Conservation (phyloP, 2,888 invertebrate species). For the Idaea straminata region DNA sequence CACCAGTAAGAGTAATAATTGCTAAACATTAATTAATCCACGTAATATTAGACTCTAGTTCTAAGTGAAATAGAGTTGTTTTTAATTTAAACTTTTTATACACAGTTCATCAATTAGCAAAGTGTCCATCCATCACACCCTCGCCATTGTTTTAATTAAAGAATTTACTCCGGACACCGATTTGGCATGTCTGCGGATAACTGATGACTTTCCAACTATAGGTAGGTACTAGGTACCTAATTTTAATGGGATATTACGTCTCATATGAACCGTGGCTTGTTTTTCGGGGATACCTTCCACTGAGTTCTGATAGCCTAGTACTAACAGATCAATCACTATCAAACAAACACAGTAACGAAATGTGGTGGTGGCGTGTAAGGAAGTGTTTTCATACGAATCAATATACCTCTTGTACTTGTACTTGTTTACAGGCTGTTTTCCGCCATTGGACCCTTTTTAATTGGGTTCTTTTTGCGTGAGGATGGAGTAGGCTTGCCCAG, state of each 20-base stretch:
- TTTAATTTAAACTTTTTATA: background rate
- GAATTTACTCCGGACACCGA: conserved; percentile 35
- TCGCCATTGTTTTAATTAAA: conserved; percentile 54
- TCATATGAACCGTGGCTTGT: too few species aligned
- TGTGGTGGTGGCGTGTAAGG: too few species aligned
- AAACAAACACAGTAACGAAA: too few species aligned
- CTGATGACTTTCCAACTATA: conserved; percentile 22
- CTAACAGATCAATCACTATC: too few species aligned
- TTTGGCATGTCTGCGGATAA: conserved; percentile 29
- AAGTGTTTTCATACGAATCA: too few species aligned
- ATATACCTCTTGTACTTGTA: too few species aligned
- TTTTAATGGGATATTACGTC: conserved; percentile 3
- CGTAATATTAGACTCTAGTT: background rate
- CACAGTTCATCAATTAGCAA: conserved; percentile 50
- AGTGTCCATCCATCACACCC: conserved; percentile 49
- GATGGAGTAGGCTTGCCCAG: too few species aligned
- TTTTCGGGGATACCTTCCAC: too few species aligned
- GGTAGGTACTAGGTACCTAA: background rate
- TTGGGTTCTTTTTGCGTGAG: too few species aligned
- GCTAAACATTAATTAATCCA: background rate
- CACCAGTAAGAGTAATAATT: background rate
- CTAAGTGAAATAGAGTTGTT: background rate
- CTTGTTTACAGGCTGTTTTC: too few species aligned
- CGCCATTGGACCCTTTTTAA: too few species aligned
- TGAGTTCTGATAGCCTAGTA: too few species aligned